These are phyloP conservation scores for Craterocephalus amniculus DNA, from an alignment of 2,797 vertebrate species.

Conservation along the genomic window DNA sequence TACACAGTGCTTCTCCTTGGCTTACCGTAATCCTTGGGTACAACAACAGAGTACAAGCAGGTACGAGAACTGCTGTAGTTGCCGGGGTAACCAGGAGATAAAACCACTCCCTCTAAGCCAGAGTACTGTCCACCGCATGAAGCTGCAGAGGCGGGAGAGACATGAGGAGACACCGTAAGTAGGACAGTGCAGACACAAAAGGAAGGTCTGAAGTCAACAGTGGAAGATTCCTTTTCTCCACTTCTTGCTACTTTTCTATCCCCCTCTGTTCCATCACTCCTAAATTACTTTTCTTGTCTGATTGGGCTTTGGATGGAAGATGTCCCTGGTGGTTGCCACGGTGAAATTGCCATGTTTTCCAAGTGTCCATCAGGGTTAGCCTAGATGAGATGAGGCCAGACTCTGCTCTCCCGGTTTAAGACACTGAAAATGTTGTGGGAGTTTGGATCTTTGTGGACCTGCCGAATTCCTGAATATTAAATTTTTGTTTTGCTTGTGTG, in stretches of 20 bases:
- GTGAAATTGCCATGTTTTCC: slow-evolving; percentile 83
- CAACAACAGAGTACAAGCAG: slow-evolving; percentile 93
- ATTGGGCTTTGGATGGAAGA: slow-evolving; percentile 74
- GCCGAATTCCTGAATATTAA: background rate
- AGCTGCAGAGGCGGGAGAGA: slow-evolving; percentile 79
- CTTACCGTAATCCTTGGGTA: slow-evolving; percentile 95
- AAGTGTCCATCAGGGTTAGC: slow-evolving; percentile 78
- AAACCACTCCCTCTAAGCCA: slow-evolving; percentile 91
- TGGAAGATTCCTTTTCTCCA: slow-evolving; percentile 60
- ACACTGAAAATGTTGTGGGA: slow-evolving; percentile 16
- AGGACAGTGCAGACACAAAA: slow-evolving; percentile 24
- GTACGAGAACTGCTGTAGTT: slow-evolving; percentile 93
- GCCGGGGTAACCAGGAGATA: slow-evolving; percentile 95
- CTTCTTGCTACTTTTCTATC: slow-evolving; percentile 49
- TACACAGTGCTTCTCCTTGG: background rate
- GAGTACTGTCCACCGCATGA: slow-evolving; percentile 96
- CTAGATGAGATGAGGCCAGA: slow-evolving; percentile 48
- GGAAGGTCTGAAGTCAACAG: slow-evolving; percentile 44
- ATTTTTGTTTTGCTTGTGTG: background rate
- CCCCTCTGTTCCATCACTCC: slow-evolving; percentile 67
- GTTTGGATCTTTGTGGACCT: background rate
- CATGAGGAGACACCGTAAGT: slow-evolving; percentile 26
- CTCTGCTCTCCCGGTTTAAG: slow-evolving; percentile 41
- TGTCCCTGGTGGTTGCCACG: slow-evolving; percentile 78
- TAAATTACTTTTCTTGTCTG: slow-evolving; percentile 85